Percentiles rank a stretch among this genome's conserved stretches.
phyloP scores from a whole-genome alignment of 2,797 vertebrate species.

The Myioborus melanocephalus region DNA sequence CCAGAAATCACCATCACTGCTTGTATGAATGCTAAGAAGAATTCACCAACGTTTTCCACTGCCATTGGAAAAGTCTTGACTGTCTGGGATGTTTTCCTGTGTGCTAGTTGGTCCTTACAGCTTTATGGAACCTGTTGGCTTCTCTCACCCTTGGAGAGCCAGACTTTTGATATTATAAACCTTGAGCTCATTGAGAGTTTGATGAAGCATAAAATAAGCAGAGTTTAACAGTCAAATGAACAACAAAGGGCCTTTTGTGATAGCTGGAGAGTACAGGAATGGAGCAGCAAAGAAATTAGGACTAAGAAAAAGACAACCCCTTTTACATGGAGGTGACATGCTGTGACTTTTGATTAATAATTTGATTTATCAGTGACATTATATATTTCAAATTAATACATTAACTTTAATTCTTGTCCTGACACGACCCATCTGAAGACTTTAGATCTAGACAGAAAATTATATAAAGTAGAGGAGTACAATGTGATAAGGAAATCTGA shows the following conservation, averaged over 20 bases:
- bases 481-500: neutral
- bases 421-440: neutral
- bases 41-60: rapidly evolving
- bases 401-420: neutral
- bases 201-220: slow-evolving; percentile 34
- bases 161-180: slow-evolving; percentile 26
- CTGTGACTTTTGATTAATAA: neutral
- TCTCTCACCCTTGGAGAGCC: neutral
- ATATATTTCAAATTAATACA: neutral
- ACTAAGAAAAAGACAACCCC: neutral
- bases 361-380: neutral
- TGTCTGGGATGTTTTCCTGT: neutral
- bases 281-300: neutral
- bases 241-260: slow-evolving; percentile 37
- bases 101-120: neutral
- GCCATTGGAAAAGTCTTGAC: neutral
- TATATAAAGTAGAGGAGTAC: neutral
- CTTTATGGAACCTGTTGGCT: neutral
- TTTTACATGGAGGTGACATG: neutral
- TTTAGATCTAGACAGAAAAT: neutral
- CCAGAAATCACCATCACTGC: neutral
- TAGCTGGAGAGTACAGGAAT: neutral
- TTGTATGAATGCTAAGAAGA: neutral
- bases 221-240: slow-evolving; percentile 35
- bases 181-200: neutral